A percentile compares a stretch with the other conserved stretches of the same genome.
Conservation (phyloP, 2,888 invertebrate species). For the Cephus pulcher region DNA sequence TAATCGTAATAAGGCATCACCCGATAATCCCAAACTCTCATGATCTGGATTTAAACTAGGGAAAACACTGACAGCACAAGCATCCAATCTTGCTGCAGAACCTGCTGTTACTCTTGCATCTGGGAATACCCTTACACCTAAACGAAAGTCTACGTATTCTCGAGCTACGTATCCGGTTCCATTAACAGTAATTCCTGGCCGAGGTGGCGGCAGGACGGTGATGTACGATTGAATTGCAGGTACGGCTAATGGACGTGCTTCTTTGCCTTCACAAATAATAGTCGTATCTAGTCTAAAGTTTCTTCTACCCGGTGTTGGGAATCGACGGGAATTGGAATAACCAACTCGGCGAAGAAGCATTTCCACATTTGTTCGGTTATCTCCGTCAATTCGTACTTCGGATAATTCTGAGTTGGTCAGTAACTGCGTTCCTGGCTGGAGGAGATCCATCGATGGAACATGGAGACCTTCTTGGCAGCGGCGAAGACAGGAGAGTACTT, state of each 20-base stretch:
- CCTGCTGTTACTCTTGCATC: constrained; percentile 82
- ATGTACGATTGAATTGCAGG: constrained; percentile 86
- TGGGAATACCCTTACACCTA: constrained; percentile 89
- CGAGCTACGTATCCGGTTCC: constrained; percentile 86
- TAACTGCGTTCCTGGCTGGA: constrained; percentile 84
- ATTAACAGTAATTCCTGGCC: constrained; percentile 85
- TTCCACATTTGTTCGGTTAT: constrained; percentile 91
- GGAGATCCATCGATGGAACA: constrained; percentile 79
- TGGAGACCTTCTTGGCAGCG: constrained; percentile 82
- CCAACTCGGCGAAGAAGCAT: constrained; percentile 86
- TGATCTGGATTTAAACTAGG: constrained; percentile 96
- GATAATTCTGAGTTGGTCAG: constrained; percentile 82
- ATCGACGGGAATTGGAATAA: constrained; percentile 91
- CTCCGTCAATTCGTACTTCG: constrained; percentile 91
- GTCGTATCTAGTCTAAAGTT: constrained; percentile 86
- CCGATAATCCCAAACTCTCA: constrained; percentile 87
- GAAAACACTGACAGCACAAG: constrained; percentile 93
- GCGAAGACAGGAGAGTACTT: constrained; percentile 81
- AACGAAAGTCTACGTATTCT: constrained; percentile 86
- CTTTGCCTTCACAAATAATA: constrained; percentile 79
- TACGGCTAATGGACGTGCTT: constrained; percentile 79
- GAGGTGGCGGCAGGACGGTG: constrained; percentile 87
- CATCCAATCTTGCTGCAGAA: constrained; percentile 78
- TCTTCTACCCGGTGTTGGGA: constrained; percentile 94
- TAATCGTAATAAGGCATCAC: constrained; percentile 76